Base-by-base conservation (phyloP, 2,888 invertebrate species). In the Lydus trimaculatus region DNA sequence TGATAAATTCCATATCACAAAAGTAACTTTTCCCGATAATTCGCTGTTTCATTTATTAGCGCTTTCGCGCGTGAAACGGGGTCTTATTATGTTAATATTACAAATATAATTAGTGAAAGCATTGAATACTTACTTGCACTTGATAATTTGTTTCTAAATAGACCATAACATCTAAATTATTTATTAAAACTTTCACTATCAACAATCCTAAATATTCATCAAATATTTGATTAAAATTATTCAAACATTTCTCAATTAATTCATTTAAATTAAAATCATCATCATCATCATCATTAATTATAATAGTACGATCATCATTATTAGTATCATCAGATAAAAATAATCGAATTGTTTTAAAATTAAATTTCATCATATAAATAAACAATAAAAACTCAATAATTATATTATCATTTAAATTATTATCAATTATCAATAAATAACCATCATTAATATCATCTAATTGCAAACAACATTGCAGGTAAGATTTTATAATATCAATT, bases 121-220 rank as follows among this genome's bases (percentile, higher is more conserved):
- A 3, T 7, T 20, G 52, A 31, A 52, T 13, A 63, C 73, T 73
- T 66, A 76, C 78, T 66, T 75, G 71, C 58, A 78, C 63, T 43
- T 72, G 73, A 63, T 70, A 72, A 63, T 65, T 74, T 25, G 71
- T 56, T 61, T 75, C 71, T 25, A 78, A 69, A 66, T 72, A 73
- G 39, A 77, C 58, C 52, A 76, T 63, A 23, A 75, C 63, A 70
- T 78, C 73, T 39, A 73, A 63, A 68, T 77, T 78, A 20, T 66
- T 67, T 39, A 74, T 73, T 25, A 78, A 66, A 52, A 76, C 65
- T 72, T 72, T 73, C 61, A 75, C 63, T 43, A 71, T 43, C 52
- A 73, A 61, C 31, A 78, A 71, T 39, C 77, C 78, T 43, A 75
- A 61, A 33, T 69, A 67, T 39, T 68, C 69, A 31, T 71, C 70